A percentile compares a stretch with the other conserved stretches of the same genome.
Conservation (phyloP, 2,888 invertebrate genomes). For the Caenorhabditis sp. region DNA sequence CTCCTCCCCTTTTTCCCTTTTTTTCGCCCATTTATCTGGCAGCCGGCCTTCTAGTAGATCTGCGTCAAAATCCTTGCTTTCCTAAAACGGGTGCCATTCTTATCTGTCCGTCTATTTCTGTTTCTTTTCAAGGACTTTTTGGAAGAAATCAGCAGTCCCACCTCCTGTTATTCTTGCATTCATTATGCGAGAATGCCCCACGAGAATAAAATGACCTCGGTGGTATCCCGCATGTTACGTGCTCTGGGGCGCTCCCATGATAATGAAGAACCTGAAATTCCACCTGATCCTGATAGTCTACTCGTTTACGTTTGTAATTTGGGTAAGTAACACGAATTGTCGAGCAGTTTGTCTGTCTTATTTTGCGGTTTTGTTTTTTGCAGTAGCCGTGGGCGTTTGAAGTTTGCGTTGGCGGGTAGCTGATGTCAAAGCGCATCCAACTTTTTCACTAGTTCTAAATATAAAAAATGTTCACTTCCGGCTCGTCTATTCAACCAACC, state of each 20-base stretch:
- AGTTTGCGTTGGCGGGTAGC: conserved; percentile 14
- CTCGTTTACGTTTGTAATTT: conserved; percentile 71
- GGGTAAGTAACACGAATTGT: conserved; percentile 52
- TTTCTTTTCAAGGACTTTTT: conserved; percentile 17
- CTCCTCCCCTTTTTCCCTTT: conserved; percentile 21
- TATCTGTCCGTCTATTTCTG: conserved; percentile 37
- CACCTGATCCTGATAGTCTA: conserved; percentile 70
- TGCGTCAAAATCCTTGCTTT: conserved; percentile 51
- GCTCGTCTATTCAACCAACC: not conserved
- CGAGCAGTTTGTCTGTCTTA: no score
- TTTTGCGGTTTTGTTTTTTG: no score
- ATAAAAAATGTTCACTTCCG: conserved; percentile 32
- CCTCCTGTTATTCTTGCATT: conserved; percentile 18
- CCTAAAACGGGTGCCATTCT: conserved; percentile 56
- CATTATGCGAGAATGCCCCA: conserved; percentile 40
- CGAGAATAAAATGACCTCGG: conserved; percentile 68
- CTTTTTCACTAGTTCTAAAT: conserved; percentile 16
- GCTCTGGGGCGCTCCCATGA: conserved; percentile 68
- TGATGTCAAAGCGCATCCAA: conserved; percentile 47
- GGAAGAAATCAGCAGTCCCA: conserved; percentile 5
- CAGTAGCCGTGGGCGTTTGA: conserved; percentile 10
- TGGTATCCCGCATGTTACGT: conserved; percentile 73
- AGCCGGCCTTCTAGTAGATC: conserved; percentile 62
- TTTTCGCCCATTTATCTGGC: conserved; percentile 59
- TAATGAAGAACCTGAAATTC: conserved; percentile 62